A percentile compares a stretch with the other conserved stretches of the same genome.
Conservation (phyloP, 1,140 invertebrate species). For the Hesperophylax magnus region DNA sequence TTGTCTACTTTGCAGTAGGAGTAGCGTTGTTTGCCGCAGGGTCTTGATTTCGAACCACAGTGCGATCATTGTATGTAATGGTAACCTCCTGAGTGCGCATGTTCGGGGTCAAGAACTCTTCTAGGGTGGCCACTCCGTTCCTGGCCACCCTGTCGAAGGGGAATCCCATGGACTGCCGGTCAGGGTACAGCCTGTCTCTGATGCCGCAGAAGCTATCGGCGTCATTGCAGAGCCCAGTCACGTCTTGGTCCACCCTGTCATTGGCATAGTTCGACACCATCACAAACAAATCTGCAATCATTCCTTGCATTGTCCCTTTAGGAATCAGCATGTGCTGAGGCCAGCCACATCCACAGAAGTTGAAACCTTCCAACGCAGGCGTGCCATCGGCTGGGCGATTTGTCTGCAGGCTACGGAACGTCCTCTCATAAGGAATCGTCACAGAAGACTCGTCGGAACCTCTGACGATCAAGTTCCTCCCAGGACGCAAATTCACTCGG, state of each 20-base stretch:
- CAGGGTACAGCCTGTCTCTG: constrained; percentile 80
- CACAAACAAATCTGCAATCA: constrained; percentile 80
- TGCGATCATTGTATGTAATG: constrained; percentile 67
- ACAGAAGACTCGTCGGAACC: constrained; percentile 77
- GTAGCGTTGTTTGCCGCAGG: neutral
- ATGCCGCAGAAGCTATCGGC: constrained; percentile 83
- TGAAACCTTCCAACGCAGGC: constrained; percentile 73
- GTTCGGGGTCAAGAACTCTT: constrained; percentile 78
- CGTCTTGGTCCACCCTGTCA: constrained; percentile 72
- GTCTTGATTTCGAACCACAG: constrained; percentile 44
- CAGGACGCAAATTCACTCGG: constrained; percentile 73
- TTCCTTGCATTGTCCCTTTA: constrained; percentile 79
- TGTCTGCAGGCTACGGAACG: constrained; percentile 75
- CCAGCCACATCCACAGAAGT: constrained; percentile 91
- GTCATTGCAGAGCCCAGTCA: constrained; percentile 72
- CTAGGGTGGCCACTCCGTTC: constrained; percentile 66
- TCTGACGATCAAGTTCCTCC: constrained; percentile 75
- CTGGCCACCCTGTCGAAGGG: constrained; percentile 79
- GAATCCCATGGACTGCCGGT: constrained; percentile 81
- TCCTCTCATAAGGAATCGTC: constrained; percentile 81
- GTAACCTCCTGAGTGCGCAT: constrained; percentile 74
- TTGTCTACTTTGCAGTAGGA: neutral
- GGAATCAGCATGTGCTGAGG: constrained; percentile 88
- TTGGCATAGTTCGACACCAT: constrained; percentile 85
- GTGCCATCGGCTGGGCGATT: constrained; percentile 70